phyloP scores from a whole-genome alignment of 2,888 invertebrate species.

The Heliconius erato region DNA sequence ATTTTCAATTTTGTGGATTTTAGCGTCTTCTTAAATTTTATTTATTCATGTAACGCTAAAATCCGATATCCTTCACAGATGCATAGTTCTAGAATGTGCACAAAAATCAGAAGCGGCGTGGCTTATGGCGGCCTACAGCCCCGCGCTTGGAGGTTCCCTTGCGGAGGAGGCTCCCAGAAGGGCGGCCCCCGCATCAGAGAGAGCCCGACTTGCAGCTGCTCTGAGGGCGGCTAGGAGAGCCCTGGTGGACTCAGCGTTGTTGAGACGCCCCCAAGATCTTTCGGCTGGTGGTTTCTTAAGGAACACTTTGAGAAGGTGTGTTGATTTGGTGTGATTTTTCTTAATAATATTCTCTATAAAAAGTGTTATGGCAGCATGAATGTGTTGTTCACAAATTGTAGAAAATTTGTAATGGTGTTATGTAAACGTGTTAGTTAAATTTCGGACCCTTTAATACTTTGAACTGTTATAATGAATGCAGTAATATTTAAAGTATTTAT shows the following conservation, averaged over 20 bases:
- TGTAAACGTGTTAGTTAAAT: no score
- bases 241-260: slow-evolving; percentile 92
- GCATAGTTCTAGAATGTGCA: slow-evolving; percentile 96
- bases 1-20: no score
- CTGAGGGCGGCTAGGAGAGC: slow-evolving; percentile 93
- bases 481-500: no score
- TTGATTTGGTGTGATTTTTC: neutral
- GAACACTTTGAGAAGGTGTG: slow-evolving; percentile 92
- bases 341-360: no score
- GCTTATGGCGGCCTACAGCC: slow-evolving; percentile 96
- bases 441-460: no score
- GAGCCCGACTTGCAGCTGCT: slow-evolving; percentile 94
- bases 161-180: slow-evolving; percentile 87
- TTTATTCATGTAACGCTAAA: neutral
- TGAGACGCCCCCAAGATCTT: slow-evolving; percentile 92
- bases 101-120: slow-evolving; percentile 97
- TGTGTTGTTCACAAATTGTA: no score
- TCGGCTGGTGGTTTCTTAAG: slow-evolving; percentile 94
- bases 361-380: no score
- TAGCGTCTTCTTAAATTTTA: no score
- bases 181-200: slow-evolving; percentile 94
- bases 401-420: no score
- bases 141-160: slow-evolving; percentile 92
- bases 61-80: slow-evolving; percentile 79
- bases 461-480: no score